Percentiles rank a stretch among this genome's conserved stretches.
phyloP scores from a whole-genome alignment of 2,888 invertebrate species.

The Diarsia rubi region DNA sequence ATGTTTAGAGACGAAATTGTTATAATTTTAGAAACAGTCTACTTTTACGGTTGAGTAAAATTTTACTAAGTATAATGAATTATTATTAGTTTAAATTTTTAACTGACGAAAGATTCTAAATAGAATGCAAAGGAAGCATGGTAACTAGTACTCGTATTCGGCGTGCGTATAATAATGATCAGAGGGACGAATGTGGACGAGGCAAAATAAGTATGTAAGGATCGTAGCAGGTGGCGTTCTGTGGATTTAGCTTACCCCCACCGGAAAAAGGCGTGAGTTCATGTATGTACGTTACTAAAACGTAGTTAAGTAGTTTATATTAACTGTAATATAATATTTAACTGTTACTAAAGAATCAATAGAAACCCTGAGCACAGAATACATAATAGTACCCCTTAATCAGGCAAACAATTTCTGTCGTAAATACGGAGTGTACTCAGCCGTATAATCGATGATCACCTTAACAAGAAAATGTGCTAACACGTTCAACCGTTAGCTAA shows the following conservation, averaged over 20 bases:
- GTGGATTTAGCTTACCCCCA: too few relatives aligned
- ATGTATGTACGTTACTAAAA: too few relatives aligned
- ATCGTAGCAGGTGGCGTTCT: too few relatives aligned
- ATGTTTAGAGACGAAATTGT: slow-evolving; percentile 27
- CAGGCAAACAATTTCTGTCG: slow-evolving; percentile 24
- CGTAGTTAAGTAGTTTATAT: neutral
- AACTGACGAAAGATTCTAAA: neutral
- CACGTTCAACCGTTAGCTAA: slow-evolving; percentile 75
- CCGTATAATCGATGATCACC: slow-evolving; percentile 58
- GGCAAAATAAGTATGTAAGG: too few relatives aligned
- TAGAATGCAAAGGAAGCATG: neutral
- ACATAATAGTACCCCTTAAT: neutral
- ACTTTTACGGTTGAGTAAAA: slow-evolving; percentile 22
- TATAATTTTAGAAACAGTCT: slow-evolving; percentile 26
- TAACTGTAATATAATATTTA: neutral
- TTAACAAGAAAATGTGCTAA: slow-evolving; percentile 76
- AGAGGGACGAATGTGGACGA: too few relatives aligned
- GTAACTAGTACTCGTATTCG: too few relatives aligned
- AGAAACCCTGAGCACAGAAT: neutral
- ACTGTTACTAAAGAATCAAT: slow-evolving; percentile 11
- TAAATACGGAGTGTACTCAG: slow-evolving; percentile 43
- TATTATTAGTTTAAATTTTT: neutral
- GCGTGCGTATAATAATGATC: too few relatives aligned
- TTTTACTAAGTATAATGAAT: slow-evolving; percentile 34
- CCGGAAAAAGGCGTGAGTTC: too few relatives aligned